phyloP scores from a whole-genome alignment of 2,797 vertebrate species.

The Rallus crepitans region DNA sequence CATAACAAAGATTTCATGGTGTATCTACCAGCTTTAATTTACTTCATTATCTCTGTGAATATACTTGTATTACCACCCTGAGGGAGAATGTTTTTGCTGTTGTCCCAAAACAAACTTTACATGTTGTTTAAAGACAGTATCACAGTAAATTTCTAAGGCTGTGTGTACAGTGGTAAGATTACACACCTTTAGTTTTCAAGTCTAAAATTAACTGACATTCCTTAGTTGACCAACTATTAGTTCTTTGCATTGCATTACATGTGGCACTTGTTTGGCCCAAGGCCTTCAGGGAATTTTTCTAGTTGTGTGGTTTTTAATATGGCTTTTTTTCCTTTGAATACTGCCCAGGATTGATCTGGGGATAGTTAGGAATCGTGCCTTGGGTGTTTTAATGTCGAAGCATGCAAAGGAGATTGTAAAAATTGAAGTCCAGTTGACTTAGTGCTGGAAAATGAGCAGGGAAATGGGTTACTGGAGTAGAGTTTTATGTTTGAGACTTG shows the following conservation, averaged over 20 bases:
- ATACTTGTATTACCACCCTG: neutral
- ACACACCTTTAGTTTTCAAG: neutral
- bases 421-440: neutral
- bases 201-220: neutral
- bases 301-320: neutral
- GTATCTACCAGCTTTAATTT: neutral
- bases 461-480: neutral
- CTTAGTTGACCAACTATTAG: neutral
- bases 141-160: neutral
- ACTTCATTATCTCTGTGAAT: neutral
- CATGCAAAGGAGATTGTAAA: neutral
- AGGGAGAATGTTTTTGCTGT: neutral
- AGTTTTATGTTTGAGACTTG: neutral
- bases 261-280: neutral
- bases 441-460: neutral
- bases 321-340: neutral
- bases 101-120: slow-evolving; percentile 1
- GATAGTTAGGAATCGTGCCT: neutral
- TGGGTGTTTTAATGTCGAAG: neutral
- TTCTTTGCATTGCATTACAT: neutral
- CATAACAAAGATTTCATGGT: neutral
- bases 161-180: neutral
- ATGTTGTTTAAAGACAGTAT: neutral
- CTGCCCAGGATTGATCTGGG: neutral
- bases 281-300: neutral